Evolutionary conservation across 1,140 invertebrate genomes (phyloP), one percentile per base, ranked within the genome.

Genomic region (Drosophila pachea): DNA sequence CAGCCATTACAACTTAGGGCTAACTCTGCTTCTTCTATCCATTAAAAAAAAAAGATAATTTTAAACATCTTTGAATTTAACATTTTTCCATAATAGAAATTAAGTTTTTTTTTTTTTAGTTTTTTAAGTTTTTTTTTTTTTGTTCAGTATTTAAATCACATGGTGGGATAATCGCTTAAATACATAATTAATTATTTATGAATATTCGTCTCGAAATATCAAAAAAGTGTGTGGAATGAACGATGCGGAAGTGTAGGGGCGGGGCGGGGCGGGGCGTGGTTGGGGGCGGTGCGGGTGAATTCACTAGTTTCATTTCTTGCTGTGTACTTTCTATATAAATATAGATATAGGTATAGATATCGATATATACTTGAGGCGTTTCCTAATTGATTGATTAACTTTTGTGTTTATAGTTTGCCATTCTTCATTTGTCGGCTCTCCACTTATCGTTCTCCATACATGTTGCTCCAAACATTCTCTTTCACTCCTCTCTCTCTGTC

Each of bases 121-220:
- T n/a, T n/a, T n/a, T n/a, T n/a, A 22, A 22, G 1, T 22, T 22
- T 22, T 22, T 22, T 22, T 22, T 22, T 22, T 22, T 22, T 22
- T 22, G 22, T 38, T 38, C 53, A 29, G 61, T 68, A 55, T 22
- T 53, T 64, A 62, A 73, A 75, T 75, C 82, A 82, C 73, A 81
- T 86, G 83, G 83, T 86, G 83, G 83, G 83, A 86, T 86, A 86
- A 86, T 86, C 83, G 83, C 81, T 86, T 78, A 75, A 86, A 76
- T 68, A 68, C 52, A 62, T 67, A 47, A 22, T 22, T 22, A 22
- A 22, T 22, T 22, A 22, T 1, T 22, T 22, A 22, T 22, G 22
- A 22, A 22, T 22, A 68, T 29, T 58, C 8, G 11, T 69, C 12
- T 22, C 8, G 49, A 54, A 47, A 49, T 43, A 11, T 11, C 1